Base-by-base conservation (phyloP, 2,113 vertebrate species). In the Protomyctophum bolini region DNA sequence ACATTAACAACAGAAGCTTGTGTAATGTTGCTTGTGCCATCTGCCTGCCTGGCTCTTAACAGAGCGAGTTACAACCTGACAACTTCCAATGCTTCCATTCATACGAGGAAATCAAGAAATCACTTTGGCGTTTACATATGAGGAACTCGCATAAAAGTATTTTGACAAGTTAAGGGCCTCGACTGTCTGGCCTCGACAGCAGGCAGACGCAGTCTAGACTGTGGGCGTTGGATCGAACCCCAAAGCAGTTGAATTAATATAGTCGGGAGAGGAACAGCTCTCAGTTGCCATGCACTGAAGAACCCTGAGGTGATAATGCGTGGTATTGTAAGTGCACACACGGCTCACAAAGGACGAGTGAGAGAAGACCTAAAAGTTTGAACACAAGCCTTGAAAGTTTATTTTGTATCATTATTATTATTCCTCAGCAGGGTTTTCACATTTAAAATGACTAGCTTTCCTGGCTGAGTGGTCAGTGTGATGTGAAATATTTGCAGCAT, bases 251-350 rank as follows among this genome's bases (percentile, higher is more conserved):
- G 10, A 52, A n/a, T 10, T 45, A 15, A 70, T 75, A 67, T 58
- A 1, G 60, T 68, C 68, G 75, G 63, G 68, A 84, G 82, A 81
- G 70, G 70, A 63, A 59, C 7, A 45, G 46, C 33, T 41, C 33
- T 41, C 33, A 41, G 33, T 6, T 41, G 33, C 33, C 33, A 6
- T 75, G 73, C 6, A 76, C 77, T 73, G 79, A 64, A 70, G 4
- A 84, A 74, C 83, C 80, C 83, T 5, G 67, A 68, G 83, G 81
- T 79, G 77, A 84, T 79, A 74, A 86, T 76, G 75, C 57, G 70
- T 48, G 73, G 74, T 50, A 41, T 41, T 41, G 33, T 41, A 65
- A 66, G 75, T 70, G 72, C 70, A 11, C 28, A 56, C 21, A 21
- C 21, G 62, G 50, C 66, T 76, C 8, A 10, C 57, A 29, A n/a